Percentiles rank a stretch among this genome's conserved stretches.
Conservation (phyloP, 2,797 vertebrate genomes). For the Manis javanica region DNA sequence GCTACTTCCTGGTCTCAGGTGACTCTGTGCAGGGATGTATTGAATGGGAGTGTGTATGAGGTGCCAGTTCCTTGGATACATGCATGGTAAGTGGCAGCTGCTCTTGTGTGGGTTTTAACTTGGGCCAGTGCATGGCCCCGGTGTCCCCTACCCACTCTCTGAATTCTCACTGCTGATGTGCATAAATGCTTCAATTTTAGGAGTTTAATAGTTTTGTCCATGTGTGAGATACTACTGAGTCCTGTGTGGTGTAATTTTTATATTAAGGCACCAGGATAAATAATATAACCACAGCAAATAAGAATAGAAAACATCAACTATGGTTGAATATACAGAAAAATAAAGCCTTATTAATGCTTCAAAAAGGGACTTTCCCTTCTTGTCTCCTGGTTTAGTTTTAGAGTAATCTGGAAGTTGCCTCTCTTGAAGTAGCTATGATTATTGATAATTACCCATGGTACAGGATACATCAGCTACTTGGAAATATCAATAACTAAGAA, state of each 20-base stretch:
- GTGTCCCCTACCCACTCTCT: rapidly evolving
- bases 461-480: constrained; percentile 52
- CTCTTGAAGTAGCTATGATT: constrained; percentile 49
- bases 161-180: neutral
- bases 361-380: constrained; percentile 48
- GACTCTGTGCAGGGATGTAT: no score
- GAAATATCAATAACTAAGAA: constrained; percentile 76
- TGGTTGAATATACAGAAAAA: neutral
- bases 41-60: neutral
- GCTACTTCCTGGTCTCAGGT: neutral
- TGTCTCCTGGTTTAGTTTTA: constrained; percentile 60
- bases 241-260: constrained; percentile 16
- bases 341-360: neutral
- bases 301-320: constrained; percentile 65
- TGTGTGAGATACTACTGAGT: neutral
- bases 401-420: constrained; percentile 63
- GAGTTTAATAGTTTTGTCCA: constrained; percentile 28
- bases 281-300: constrained; percentile 49
- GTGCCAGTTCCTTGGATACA: neutral
- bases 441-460: constrained; percentile 65
- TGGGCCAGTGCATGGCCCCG: neutral
- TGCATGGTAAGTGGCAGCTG: rapidly evolving
- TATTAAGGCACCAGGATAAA: constrained; percentile 67
- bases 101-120: neutral
- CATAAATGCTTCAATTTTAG: neutral